Evolutionary conservation across 2,888 invertebrate species (phyloP).

Genomic region (Oligia strigilis): DNA sequence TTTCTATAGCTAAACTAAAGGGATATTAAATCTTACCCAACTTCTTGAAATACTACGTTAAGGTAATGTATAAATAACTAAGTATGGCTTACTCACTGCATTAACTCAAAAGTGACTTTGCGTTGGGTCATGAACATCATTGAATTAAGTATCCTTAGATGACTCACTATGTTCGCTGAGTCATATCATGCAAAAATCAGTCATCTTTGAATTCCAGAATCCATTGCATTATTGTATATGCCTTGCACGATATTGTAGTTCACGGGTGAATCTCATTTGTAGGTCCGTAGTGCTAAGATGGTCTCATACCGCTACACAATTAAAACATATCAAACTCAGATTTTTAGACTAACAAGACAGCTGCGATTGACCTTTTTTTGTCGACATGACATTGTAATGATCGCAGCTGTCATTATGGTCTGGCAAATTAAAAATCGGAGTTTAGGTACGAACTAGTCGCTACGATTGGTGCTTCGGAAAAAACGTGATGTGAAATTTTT

Average conservation of each 20-base stretch:
- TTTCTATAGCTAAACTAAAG: not conserved
- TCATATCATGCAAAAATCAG: conserved; percentile 34
- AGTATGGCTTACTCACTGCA: conserved; percentile 49
- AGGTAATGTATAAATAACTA: conserved; percentile 35
- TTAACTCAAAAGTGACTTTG: conserved; percentile 43
- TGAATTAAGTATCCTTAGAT: conserved; percentile 30
- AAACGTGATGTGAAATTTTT: no score
- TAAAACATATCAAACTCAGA: not conserved
- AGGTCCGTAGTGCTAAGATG: not conserved
- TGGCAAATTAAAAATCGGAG: not conserved
- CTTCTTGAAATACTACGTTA: conserved; percentile 20
- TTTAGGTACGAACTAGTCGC: not conserved
- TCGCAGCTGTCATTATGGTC: not conserved
- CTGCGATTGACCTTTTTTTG: not conserved
- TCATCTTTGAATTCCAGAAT: conserved; percentile 1
- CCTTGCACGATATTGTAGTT: not conserved
- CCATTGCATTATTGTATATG: not conserved
- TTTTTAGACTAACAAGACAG: not conserved
- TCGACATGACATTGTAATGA: not conserved
- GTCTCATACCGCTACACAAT: not conserved
- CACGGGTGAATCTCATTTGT: not conserved
- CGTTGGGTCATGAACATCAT: conserved; percentile 49
- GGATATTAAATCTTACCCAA: conserved; percentile 20
- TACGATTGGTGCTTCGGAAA: not conserved
- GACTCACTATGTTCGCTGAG: conserved; percentile 47